These are phyloP conservation scores for Vicugna pacos DNA, from an alignment of 2,113 vertebrate species.

Conservation along the genomic window DNA sequence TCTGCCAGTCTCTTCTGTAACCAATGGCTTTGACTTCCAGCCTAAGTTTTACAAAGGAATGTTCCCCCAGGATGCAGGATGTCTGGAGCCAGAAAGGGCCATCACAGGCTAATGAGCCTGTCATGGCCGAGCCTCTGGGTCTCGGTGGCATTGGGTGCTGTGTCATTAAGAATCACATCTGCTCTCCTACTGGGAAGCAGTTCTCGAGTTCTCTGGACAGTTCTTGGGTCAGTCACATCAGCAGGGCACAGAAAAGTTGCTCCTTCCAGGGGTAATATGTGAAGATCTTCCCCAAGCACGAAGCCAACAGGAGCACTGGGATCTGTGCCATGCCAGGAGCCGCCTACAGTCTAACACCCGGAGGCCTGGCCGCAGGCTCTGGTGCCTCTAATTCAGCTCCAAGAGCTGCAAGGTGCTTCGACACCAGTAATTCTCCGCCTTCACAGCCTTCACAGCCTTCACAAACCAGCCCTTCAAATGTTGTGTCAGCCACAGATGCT, in stretches of 20 bases:
- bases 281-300: conserved; percentile 93
- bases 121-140: conserved; percentile 94
- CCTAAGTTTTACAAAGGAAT: conserved; percentile 96
- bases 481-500: conserved; percentile 91
- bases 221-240: conserved; percentile 88
- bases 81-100: conserved; percentile 88
- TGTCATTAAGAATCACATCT: conserved; percentile 95
- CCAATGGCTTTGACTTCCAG: conserved; percentile 87
- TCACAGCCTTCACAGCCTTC: conserved; percentile 88
- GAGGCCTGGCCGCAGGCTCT: conserved; percentile 89
- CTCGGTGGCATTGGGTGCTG: conserved; percentile 96
- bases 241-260: conserved; percentile 91
- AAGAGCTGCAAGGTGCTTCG: conserved; percentile 97
- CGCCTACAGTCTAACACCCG: conserved; percentile 94
- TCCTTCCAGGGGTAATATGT: conserved; percentile 91
- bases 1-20: conserved; percentile 88
- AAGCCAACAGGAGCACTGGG: conserved; percentile 87
- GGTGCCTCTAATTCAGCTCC: conserved; percentile 91
- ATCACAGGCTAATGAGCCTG: conserved; percentile 90
- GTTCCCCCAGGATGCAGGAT: conserved; percentile 89
- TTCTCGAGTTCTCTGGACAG: conserved; percentile 84
- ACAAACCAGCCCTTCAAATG: conserved; percentile 94
- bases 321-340: conserved; percentile 94
- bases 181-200: conserved; percentile 90
- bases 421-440: conserved; percentile 91